These are phyloP conservation scores for Pteronura brasiliensis DNA, from an alignment of 2,113 vertebrate genomes.

Conservation along the genomic window DNA sequence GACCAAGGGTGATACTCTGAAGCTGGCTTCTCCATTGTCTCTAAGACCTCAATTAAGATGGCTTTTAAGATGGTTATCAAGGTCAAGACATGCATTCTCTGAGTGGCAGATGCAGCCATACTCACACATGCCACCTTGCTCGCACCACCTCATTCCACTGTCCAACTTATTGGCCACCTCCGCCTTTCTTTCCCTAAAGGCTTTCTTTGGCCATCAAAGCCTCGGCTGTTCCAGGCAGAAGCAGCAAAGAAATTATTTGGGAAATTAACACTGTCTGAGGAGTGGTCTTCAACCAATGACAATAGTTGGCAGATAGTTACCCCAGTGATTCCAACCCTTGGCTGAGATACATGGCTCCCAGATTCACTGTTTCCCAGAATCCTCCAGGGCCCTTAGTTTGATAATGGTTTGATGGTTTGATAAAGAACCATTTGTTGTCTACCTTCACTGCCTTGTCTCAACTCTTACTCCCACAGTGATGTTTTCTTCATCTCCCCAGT, in stretches of 20 bases:
- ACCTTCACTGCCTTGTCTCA: background rate
- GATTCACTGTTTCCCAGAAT: background rate
- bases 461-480: no score
- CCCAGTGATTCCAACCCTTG: background rate
- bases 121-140: background rate
- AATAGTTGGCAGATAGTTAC: background rate
- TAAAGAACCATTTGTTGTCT: no score
- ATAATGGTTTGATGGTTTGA: background rate
- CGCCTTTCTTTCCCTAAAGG: background rate
- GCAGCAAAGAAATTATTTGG: background rate
- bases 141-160: no score
- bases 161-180: background rate
- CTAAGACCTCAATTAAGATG: background rate
- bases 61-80: background rate
- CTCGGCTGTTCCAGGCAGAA: background rate
- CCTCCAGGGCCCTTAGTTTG: background rate
- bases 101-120: background rate
- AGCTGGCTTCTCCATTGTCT: background rate
- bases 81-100: background rate
- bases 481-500: background rate
- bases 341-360: background rate
- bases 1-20: background rate
- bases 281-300: background rate
- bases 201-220: background rate
- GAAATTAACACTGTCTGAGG: background rate